Evolutionary conservation across 2,888 invertebrate species (phyloP).

Genomic region (Heliconius erato): DNA sequence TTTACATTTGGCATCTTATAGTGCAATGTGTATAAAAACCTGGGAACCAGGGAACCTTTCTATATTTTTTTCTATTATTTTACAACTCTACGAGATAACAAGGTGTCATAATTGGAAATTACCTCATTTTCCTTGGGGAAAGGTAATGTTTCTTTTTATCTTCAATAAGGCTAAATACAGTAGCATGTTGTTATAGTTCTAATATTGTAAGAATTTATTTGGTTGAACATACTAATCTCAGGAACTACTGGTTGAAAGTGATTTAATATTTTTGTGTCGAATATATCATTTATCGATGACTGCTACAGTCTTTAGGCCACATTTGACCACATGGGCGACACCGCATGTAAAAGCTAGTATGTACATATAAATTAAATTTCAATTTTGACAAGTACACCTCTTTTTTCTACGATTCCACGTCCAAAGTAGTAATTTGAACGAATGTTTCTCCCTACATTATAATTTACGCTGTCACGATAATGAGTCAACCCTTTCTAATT

Average conservation of each 20-base stretch:
- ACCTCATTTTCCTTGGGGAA: not conserved
- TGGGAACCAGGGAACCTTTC: too few species aligned
- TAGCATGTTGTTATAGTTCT: not conserved
- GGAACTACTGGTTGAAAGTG: not conserved
- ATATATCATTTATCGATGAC: not conserved
- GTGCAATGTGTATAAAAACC: too few species aligned
- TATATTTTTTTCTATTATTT: too few species aligned
- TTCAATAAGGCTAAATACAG: not conserved
- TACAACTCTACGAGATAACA: too few species aligned
- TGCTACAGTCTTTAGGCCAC: not conserved
- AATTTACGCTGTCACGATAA: conserved; percentile 50
- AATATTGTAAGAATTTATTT: not conserved
- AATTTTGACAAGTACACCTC: not conserved
- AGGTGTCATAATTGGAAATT: too few species aligned
- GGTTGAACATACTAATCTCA: not conserved
- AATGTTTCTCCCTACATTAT: conserved; percentile 26
- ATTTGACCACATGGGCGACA: not conserved
- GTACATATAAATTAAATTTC: conserved; percentile 31
- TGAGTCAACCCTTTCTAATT: conserved; percentile 57
- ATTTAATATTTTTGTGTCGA: not conserved
- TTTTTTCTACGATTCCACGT: not conserved
- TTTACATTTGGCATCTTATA: too few species aligned
- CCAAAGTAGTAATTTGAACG: conserved; percentile 22
- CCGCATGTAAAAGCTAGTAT: conserved; percentile 28
- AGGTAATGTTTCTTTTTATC: not conserved